A percentile compares a stretch with the other conserved stretches of the same genome.
Evolutionary conservation across 2,888 invertebrate genomes (phyloP).

Genomic region (Ornithoptera priamus): DNA sequence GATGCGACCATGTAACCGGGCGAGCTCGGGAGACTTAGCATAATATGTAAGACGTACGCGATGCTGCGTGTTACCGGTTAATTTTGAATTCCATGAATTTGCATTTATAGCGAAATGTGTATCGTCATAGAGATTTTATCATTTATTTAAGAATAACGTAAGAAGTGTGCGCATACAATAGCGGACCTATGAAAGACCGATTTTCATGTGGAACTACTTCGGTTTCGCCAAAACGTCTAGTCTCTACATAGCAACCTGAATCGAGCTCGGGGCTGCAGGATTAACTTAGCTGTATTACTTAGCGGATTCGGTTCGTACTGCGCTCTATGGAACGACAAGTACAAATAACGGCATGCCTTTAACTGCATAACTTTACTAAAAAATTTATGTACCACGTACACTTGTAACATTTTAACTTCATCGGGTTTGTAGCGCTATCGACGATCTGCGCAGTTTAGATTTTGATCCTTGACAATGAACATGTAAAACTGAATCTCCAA

Average conservation of each 20-base stretch:
- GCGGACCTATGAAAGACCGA: constrained; percentile 63
- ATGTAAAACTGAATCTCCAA: constrained; percentile 38
- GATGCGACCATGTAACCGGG: constrained; percentile 12
- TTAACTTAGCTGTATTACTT: constrained; percentile 50
- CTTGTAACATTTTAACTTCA: not conserved
- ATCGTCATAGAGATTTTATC: constrained; percentile 77
- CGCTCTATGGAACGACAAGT: constrained; percentile 68
- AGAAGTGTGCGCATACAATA: constrained; percentile 59
- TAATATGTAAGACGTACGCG: constrained; percentile 69
- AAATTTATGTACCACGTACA: constrained; percentile 18
- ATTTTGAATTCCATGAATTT: constrained; percentile 80
- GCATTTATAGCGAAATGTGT: constrained; percentile 79
- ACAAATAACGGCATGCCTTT: constrained; percentile 69
- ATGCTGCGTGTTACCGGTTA: constrained; percentile 60
- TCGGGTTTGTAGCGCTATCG: not conserved
- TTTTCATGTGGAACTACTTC: constrained; percentile 65
- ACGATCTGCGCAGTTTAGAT: constrained; percentile 30
- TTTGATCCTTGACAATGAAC: constrained; percentile 6
- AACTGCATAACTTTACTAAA: constrained; percentile 41
- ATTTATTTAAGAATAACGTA: constrained; percentile 72
- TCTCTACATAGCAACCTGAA: constrained; percentile 57
- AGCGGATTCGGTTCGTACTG: constrained; percentile 51
- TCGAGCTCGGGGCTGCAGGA: constrained; percentile 46
- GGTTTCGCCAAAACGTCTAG: constrained; percentile 72
- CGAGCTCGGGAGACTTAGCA: constrained; percentile 61